Evolutionary conservation across 2,797 vertebrate species (phyloP).

Genomic region (Periparus ater): DNA sequence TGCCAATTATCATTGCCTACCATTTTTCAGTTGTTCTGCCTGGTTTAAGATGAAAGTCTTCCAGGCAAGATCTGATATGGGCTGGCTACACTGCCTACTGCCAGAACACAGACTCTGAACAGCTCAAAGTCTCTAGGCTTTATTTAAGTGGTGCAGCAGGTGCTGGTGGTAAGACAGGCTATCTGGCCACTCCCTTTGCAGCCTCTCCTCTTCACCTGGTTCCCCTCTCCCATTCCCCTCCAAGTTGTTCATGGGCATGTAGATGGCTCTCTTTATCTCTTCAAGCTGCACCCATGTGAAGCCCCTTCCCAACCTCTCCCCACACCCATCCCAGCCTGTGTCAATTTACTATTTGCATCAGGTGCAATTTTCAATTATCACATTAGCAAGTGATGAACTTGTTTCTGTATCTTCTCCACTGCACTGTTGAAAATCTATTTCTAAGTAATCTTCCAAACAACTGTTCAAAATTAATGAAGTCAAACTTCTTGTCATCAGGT

Average conservation of each 20-base stretch:
- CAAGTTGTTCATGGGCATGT: neutral
- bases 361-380: too few species aligned
- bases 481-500: neutral
- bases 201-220: neutral
- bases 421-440: neutral
- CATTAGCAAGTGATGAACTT: neutral
- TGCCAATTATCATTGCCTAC: neutral
- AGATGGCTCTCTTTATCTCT: neutral
- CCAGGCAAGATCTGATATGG: neutral
- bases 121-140: neutral
- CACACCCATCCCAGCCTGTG: rapidly evolving
- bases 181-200: neutral
- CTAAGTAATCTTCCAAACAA: neutral
- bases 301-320: neutral
- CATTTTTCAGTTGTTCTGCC: neutral
- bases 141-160: neutral
- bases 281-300: neutral
- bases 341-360: neutral
- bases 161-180: neutral
- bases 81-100: rapidly evolving
- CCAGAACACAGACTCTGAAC: neutral
- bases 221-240: neutral
- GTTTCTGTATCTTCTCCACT: neutral
- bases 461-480: neutral
- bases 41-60: neutral